phyloP scores from a whole-genome alignment of 1,140 invertebrate genomes.

The Leptinotarsa defecta region DNA sequence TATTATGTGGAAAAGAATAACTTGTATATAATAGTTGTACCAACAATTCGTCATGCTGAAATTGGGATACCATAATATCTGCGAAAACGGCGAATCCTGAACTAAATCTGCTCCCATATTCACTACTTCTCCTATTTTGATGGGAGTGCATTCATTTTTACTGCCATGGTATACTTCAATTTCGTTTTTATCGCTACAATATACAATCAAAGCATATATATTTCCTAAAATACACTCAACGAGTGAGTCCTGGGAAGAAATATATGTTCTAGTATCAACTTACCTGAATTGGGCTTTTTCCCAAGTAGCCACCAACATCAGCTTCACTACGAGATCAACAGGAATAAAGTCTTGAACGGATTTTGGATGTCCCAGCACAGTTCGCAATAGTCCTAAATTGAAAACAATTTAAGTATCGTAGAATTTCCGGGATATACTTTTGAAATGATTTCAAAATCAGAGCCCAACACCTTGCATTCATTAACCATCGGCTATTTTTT shows the following conservation, averaged over 20 bases:
- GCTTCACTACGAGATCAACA: constrained; percentile 82
- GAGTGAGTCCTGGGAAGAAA: constrained; percentile 63
- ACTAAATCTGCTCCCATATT: constrained; percentile 60
- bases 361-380: constrained; percentile 66
- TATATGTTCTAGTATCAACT: too few species aligned
- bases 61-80: constrained; percentile 69
- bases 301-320: constrained; percentile 69
- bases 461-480: too few species aligned
- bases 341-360: constrained; percentile 78
- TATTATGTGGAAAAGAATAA: constrained; percentile 67
- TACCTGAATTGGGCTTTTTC: too few species aligned
- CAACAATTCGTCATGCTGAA: constrained; percentile 59
- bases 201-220: not conserved
- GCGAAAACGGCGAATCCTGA: constrained; percentile 65
- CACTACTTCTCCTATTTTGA: constrained; percentile 67
- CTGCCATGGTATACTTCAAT: constrained; percentile 69
- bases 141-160: constrained; percentile 66
- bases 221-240: constrained; percentile 54
- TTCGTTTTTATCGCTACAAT: constrained; percentile 35
- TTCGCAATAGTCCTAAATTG: constrained; percentile 68
- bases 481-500: too few species aligned
- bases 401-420: not conserved
- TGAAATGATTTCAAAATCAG: too few species aligned
- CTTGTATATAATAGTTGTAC: constrained; percentile 60
- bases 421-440: not conserved